Evolutionary conservation across 2,797 vertebrate genomes (phyloP).

Genomic region (Pseudochirops cupreus): DNA sequence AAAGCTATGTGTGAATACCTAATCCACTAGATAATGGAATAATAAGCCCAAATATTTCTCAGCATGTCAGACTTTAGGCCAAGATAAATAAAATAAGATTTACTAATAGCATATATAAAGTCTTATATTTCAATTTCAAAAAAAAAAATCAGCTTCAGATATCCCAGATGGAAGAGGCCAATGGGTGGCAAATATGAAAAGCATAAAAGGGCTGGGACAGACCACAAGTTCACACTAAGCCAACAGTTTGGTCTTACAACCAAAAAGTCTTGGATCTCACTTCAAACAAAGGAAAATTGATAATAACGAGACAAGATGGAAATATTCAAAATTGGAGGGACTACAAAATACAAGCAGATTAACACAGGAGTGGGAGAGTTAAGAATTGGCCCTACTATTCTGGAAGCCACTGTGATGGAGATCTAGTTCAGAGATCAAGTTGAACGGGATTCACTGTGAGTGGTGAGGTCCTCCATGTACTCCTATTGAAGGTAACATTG

Average conservation of each 20-base stretch:
- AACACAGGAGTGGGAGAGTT: background rate
- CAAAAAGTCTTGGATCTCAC: background rate
- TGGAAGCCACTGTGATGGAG: background rate
- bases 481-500: background rate
- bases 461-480: background rate
- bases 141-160: background rate
- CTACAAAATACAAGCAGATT: background rate
- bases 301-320: background rate
- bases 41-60: background rate
- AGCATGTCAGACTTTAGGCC: background rate
- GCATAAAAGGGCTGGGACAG: background rate
- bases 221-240: background rate
- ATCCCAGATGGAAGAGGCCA: background rate
- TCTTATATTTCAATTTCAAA: background rate
- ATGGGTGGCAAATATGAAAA: background rate
- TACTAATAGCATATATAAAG: background rate
- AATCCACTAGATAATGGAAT: background rate
- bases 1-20: background rate
- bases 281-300: background rate
- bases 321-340: background rate
- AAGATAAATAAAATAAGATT: background rate
- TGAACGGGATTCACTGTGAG: background rate
- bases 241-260: background rate
- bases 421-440: background rate
- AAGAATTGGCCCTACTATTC: background rate